Evolutionary conservation across 1,140 invertebrate species (phyloP), one percentile per base, ranked within the genome.

Genomic region (Sesamia nonagrioides): DNA sequence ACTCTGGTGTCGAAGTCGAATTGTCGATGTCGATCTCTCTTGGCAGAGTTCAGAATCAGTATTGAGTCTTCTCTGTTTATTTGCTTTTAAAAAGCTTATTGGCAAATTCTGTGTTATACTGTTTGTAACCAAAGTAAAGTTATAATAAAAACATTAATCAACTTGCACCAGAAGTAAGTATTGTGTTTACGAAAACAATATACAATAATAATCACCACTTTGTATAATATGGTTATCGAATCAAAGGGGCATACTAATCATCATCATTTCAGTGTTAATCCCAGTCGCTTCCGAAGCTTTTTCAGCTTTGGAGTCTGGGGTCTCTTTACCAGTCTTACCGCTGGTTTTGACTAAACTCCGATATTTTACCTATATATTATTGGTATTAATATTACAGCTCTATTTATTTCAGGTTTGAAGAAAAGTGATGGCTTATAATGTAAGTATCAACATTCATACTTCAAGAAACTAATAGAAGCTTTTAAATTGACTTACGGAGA

Each of bases 401-500:
- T 50, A 50, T 56, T 72, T 37, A 56, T 56, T 72, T 72, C 11
- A 72, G 48, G 13, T 17, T 48, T 48, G 18, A 56, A 61, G 18
- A 45, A 13, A n/a, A 74, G 4, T n/a, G 3, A 74, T 74, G 72
- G 40, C 72, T 6, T 74, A 74, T 27, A 74, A 74, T 48, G 72
- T 74, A 74, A 74, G 72, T 74, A 74, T 33, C 11, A 48, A 33
- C 21, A 21, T 45, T n/a, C 45, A 50, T n/a, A 50, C 42, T 45
- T 50, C 45, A 50, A 45, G 8, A 45, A 11, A 45, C 11, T 45
- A 45, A 13, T 45, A 45, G 11, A 45, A 45, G 42, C 42, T 45
- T 0, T 1, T 40, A 6, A 40, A 40, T 40, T 11, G 11, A 13
- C 9, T 40, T 40, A 0, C 2, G 6, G 37, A 40, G 37, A 40